Evolutionary conservation across 2,888 invertebrate species (phyloP), one percentile per base, ranked within the genome.

Genomic region (Microchrysa polita): DNA sequence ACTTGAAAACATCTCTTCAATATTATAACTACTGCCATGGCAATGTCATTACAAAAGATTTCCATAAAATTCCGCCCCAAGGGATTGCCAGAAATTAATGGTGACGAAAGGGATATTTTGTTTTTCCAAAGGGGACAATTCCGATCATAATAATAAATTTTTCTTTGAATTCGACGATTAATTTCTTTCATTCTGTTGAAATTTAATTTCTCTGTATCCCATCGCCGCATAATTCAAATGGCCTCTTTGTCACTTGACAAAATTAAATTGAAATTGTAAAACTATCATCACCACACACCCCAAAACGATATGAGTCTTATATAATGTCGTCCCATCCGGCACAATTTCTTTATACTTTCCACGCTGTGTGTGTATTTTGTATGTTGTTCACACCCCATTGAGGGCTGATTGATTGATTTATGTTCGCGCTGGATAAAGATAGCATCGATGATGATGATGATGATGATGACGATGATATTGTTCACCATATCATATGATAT

Each of bases 341-440:
- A n/a, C n/a, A n/a, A n/a, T n/a, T n/a, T n/a, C n/a, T n/a, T n/a
- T n/a, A n/a, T n/a, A n/a, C n/a, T n/a, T n/a, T n/a, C n/a, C n/a
- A n/a, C n/a, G n/a, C n/a, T n/a, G n/a, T n/a, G n/a, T n/a, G n/a
- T n/a, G n/a, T n/a, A n/a, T n/a, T n/a, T n/a, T n/a, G n/a, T 34
- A 34, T 34, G 27, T 34, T 5, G 27, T 34, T 61, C 61, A 42
- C 40, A 42, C 16, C n/a, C 61, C 61, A 40, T 61, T 9, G 61
- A 34, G 61, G 40, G 61, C 48, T 61, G 61, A 61, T 61, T 34
- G 61, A 61, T 61, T 61, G 27, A 61, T 34, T 61, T 34, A 61
- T 34, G 7, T 34, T 34, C 27, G 7, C 27, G 7, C 27, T 34
- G 27, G 27, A 34, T 34, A 34, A 34, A 34, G 27, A 34, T 34